Evolutionary conservation across 2,797 vertebrate genomes (phyloP).

Genomic region (Hydrolagus colliei): DNA sequence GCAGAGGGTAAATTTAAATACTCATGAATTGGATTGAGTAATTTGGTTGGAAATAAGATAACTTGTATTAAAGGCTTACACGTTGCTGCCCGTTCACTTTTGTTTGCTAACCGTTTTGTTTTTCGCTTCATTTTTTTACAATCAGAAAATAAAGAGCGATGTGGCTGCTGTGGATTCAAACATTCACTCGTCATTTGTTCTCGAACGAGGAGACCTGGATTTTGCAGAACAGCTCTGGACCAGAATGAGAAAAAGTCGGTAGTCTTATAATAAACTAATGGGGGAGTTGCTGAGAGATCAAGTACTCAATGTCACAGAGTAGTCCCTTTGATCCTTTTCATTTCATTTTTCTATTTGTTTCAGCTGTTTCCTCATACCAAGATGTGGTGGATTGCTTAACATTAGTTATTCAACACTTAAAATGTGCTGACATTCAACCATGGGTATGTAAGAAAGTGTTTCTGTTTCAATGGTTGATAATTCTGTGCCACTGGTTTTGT

Average conservation of each 20-base stretch:
- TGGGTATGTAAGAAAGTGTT: slow-evolving; percentile 66
- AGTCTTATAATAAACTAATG: not conserved
- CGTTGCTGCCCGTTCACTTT: not conserved
- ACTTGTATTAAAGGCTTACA: not conserved
- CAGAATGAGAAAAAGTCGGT: slow-evolving; percentile 79
- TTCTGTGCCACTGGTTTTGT: too few relatives aligned
- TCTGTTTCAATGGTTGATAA: slow-evolving; percentile 10
- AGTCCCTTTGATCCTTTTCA: not conserved
- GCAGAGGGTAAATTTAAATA: too few relatives aligned
- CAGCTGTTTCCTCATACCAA: slow-evolving; percentile 80
- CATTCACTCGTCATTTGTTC: slow-evolving; percentile 62
- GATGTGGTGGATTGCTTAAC: slow-evolving; percentile 76
- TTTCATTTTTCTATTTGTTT: slow-evolving; percentile 30
- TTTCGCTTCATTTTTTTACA: slow-evolving; percentile 38
- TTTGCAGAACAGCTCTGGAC: slow-evolving; percentile 91
- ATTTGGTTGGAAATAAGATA: too few relatives aligned
- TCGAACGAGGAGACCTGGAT: slow-evolving; percentile 78
- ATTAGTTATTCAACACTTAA: slow-evolving; percentile 69
- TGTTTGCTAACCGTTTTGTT: not conserved
- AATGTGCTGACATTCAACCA: slow-evolving; percentile 73
- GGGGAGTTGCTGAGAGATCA: not conserved
- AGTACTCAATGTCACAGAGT: not conserved
- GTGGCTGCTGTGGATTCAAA: slow-evolving; percentile 52
- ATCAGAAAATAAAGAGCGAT: slow-evolving; percentile 55
- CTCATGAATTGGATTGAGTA: too few relatives aligned